A percentile compares a stretch with the other conserved stretches of the same genome.
Conservation (phyloP, 2,797 vertebrate species). For the Lacerta viridis region DNA sequence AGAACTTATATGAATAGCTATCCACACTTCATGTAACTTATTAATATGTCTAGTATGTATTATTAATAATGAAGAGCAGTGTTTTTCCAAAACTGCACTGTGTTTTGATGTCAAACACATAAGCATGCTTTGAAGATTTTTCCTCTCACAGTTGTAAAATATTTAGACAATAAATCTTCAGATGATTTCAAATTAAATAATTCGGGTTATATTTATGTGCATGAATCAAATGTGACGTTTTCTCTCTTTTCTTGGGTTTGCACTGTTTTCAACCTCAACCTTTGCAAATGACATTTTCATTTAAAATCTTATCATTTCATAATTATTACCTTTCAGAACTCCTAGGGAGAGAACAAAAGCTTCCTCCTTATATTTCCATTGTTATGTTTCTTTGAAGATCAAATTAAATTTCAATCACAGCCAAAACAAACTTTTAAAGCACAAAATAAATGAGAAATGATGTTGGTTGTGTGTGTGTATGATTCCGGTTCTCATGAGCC, state of each 20-base stretch:
- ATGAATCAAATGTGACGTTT: conserved; percentile 78
- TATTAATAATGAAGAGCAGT: conserved; percentile 69
- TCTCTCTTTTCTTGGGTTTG: conserved; percentile 73
- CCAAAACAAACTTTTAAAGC: conserved; percentile 81
- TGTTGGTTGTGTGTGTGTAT: conserved; percentile 34
- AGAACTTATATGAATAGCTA: conserved; percentile 56
- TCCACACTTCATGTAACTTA: conserved; percentile 75
- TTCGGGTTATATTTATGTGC: conserved; percentile 76
- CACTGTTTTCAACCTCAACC: conserved; percentile 80
- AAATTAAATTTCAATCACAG: conserved; percentile 81
- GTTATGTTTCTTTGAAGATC: conserved; percentile 81
- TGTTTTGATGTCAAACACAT: conserved; percentile 54
- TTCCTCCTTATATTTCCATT: conserved; percentile 80
- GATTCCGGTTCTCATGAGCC: conserved; percentile 49
- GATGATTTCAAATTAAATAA: conserved; percentile 80
- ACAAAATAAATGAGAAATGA: conserved; percentile 79
- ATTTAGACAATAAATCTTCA: conserved; percentile 80
- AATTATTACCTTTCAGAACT: conserved; percentile 86
- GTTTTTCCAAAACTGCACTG: conserved; percentile 59
- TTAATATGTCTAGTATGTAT: conserved; percentile 63
- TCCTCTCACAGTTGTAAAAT: conserved; percentile 74
- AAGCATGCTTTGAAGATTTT: conserved; percentile 70
- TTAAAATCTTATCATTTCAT: conserved; percentile 84
- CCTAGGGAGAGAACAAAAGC: conserved; percentile 80
- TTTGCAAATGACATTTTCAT: conserved; percentile 85